These are phyloP conservation scores for Homalodisca vitripennis DNA, from an alignment of 1,140 invertebrate genomes.

Conservation along the genomic window DNA sequence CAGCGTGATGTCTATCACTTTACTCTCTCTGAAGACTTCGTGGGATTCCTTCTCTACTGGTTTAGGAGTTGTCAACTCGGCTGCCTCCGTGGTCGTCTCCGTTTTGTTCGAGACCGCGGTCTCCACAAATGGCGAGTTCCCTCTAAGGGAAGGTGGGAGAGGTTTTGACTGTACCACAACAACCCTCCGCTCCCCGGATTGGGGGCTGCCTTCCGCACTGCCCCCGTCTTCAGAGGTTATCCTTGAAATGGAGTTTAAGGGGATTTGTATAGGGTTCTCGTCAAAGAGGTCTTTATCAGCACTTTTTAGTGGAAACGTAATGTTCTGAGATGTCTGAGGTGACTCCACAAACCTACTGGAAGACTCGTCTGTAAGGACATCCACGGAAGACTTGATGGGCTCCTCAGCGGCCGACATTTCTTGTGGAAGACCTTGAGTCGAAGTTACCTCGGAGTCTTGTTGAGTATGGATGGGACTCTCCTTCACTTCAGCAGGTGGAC, in stretches of 20 bases:
- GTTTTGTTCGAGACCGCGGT: not conserved
- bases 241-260: not conserved
- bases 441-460: slow-evolving; percentile 9
- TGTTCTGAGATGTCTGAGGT: not conserved
- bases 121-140: slow-evolving; percentile 37
- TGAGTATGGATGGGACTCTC: slow-evolving; percentile 14
- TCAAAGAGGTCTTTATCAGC: slow-evolving; percentile 7
- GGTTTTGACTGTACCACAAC: slow-evolving; percentile 33
- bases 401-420: slow-evolving; percentile 34
- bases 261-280: not conserved
- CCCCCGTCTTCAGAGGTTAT: slow-evolving; percentile 19
- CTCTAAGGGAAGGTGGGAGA: slow-evolving; percentile 38
- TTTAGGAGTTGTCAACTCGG: slow-evolving; percentile 13
- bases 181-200: not conserved
- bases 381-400: slow-evolving; percentile 23
- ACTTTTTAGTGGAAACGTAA: not conserved
- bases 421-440: slow-evolving; percentile 21
- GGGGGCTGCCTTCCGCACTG: not conserved
- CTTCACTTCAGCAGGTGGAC: slow-evolving; percentile 16
- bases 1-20: not conserved
- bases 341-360: not conserved
- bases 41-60: slow-evolving; percentile 31
- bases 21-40: slow-evolving; percentile 25
- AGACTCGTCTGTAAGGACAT: slow-evolving; percentile 12
- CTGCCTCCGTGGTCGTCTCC: slow-evolving; percentile 24